phyloP scores from a whole-genome alignment of 1,140 invertebrate genomes.

The Pogonomyrmex californicus region DNA sequence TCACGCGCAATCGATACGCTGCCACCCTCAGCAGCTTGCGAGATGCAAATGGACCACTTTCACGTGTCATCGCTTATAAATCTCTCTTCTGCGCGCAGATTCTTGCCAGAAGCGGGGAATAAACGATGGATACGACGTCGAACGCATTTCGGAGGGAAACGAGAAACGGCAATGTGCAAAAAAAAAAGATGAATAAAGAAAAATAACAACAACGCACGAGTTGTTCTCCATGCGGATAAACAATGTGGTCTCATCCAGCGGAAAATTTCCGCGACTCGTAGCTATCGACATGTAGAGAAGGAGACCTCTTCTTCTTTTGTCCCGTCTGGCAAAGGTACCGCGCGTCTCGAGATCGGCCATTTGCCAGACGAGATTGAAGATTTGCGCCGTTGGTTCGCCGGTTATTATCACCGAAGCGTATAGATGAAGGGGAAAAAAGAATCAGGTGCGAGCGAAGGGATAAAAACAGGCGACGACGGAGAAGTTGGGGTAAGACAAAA shows the following conservation, averaged over 20 bases:
- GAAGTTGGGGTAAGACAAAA: slow-evolving; percentile 35
- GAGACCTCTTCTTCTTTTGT: slow-evolving; percentile 66
- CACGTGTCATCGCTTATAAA: slow-evolving; percentile 64
- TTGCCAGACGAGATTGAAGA: slow-evolving; percentile 78
- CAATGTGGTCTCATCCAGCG: slow-evolving; percentile 51
- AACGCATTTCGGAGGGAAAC: slow-evolving; percentile 19
- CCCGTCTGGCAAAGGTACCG: slow-evolving; percentile 58
- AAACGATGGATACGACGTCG: slow-evolving; percentile 13
- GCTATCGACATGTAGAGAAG: slow-evolving; percentile 33
- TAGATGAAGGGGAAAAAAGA: slow-evolving; percentile 58
- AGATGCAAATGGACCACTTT: slow-evolving; percentile 65
- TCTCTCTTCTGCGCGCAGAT: slow-evolving; percentile 43
- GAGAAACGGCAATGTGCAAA: neutral
- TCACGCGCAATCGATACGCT: slow-evolving; percentile 69
- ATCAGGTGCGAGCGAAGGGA: slow-evolving; percentile 9
- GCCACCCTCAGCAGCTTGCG: slow-evolving; percentile 72
- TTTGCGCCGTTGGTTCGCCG: slow-evolving; percentile 68
- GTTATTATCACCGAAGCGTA: slow-evolving; percentile 76
- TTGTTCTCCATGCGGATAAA: slow-evolving; percentile 41
- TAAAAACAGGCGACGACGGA: slow-evolving; percentile 6
- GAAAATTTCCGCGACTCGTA: slow-evolving; percentile 56
- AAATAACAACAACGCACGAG: neutral
- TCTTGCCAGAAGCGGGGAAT: neutral
- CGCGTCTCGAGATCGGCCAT: slow-evolving; percentile 73
- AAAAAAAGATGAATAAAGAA: slow-evolving; percentile 28